Percentiles rank a stretch among this genome's conserved stretches.
phyloP scores from a whole-genome alignment of 1,140 invertebrate genomes.

The Trichonephila inaurata region DNA sequence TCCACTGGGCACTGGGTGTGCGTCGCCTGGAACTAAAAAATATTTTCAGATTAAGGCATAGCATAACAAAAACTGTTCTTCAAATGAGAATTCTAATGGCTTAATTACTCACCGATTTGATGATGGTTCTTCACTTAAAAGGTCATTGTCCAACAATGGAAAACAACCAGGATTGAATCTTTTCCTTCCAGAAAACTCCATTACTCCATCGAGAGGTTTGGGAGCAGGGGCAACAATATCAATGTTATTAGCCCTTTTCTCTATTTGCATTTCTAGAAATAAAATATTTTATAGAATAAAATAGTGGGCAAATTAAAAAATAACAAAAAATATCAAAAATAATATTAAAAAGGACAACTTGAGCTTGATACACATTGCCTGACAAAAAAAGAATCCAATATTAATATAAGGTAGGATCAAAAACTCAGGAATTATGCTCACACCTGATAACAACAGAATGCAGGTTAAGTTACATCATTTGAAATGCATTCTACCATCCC shows the following conservation, averaged over 20 bases:
- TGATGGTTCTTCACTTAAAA: conserved; percentile 89
- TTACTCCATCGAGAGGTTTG: conserved; percentile 82
- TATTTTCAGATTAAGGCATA: neutral
- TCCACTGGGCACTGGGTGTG: conserved; percentile 79
- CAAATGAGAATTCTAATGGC: neutral
- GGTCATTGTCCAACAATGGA: conserved; percentile 88
- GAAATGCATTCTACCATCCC: no score
- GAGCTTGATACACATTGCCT: no score
- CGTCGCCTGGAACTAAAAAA: conserved; percentile 68
- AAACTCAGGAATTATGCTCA: no score
- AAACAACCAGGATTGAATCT: conserved; percentile 83
- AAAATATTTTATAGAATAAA: no score
- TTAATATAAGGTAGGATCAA: no score
- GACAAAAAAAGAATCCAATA: no score
- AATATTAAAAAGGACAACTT: no score
- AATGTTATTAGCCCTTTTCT: conserved; percentile 87
- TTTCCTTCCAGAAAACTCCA: conserved; percentile 76
- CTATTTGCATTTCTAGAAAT: conserved; percentile 84
- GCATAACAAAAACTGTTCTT: neutral
- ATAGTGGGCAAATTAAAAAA: no score
- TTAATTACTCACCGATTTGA: conserved; percentile 82
- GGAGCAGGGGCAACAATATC: conserved; percentile 90
- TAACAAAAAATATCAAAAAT: no score
- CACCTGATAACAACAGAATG: no score
- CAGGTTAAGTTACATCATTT: no score